A percentile compares a stretch with the other conserved stretches of the same genome.
Evolutionary conservation across 2,113 vertebrate species (phyloP).

Genomic region (Saimiri boliviensis): DNA sequence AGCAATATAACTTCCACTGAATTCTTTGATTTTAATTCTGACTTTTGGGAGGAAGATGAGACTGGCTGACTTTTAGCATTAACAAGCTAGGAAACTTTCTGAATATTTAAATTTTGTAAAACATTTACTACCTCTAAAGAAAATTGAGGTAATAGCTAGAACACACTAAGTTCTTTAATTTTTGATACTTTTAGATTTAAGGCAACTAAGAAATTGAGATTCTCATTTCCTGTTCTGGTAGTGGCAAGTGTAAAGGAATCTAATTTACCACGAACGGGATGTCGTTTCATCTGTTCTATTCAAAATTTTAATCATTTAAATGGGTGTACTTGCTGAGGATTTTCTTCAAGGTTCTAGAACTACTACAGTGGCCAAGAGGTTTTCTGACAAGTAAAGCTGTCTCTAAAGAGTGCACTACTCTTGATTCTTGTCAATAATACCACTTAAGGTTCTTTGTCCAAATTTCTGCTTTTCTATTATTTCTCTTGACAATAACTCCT

Average conservation of each 20-base stretch:
- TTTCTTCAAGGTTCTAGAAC: neutral
- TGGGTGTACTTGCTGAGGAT: neutral
- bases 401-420: neutral
- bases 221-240: neutral
- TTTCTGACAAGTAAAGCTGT: neutral
- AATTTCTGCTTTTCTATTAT: neutral
- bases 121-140: neutral
- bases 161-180: neutral
- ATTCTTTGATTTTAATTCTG: neutral
- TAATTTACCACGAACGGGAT: neutral
- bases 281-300: neutral
- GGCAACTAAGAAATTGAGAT: neutral
- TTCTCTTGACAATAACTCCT: neutral
- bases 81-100: neutral
- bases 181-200: neutral
- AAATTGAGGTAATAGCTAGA: neutral
- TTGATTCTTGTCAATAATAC: neutral
- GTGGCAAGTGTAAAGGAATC: neutral
- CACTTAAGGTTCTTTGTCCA: neutral
- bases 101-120: neutral
- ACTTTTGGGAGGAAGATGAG: neutral
- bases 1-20: neutral
- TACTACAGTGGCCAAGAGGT: neutral
- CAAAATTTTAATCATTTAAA: neutral
- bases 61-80: neutral